Percentiles rank a stretch among this genome's conserved stretches.
phyloP scores from a whole-genome alignment of 2,888 invertebrate species.

The Oxytorus armatus region DNA sequence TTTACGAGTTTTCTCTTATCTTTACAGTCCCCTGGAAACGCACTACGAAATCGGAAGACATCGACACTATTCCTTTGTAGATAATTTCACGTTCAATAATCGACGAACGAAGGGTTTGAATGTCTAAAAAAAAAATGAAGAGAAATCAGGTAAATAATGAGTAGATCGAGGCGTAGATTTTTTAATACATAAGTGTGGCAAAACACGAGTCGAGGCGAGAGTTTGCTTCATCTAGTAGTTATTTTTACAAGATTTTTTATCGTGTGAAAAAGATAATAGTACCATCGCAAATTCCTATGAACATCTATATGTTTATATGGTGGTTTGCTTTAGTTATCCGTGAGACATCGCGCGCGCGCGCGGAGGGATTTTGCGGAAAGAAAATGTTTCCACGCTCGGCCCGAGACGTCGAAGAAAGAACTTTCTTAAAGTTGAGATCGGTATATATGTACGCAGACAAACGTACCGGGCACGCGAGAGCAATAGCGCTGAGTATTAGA shows the following conservation, averaged over 20 bases:
- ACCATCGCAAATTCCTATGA: conserved; percentile 16
- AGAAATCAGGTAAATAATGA: neutral
- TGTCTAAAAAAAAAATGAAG: neutral
- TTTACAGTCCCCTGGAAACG: neutral
- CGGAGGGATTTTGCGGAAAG: conserved; percentile 4
- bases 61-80: neutral
- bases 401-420: conserved; percentile 34
- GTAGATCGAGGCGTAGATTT: neutral
- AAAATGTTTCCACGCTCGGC: conserved; percentile 49
- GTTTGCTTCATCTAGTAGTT: conserved; percentile 11
- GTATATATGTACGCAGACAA: neutral
- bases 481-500: conserved; percentile 5
- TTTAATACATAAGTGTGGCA: neutral
- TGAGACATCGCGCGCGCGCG: conserved; percentile 53
- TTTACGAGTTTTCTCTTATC: too few species aligned
- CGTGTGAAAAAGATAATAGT: conserved; percentile 26
- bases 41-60: neutral
- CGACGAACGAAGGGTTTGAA: neutral
- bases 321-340: conserved; percentile 46
- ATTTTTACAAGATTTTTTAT: conserved; percentile 18
- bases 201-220: conserved; percentile 23
- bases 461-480: neutral
- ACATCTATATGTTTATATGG: neutral
- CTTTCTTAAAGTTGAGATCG: conserved; percentile 54
- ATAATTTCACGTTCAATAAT: neutral